Base-by-base conservation (phyloP, 2,113 vertebrate genomes). In the Helogale parvula region DNA sequence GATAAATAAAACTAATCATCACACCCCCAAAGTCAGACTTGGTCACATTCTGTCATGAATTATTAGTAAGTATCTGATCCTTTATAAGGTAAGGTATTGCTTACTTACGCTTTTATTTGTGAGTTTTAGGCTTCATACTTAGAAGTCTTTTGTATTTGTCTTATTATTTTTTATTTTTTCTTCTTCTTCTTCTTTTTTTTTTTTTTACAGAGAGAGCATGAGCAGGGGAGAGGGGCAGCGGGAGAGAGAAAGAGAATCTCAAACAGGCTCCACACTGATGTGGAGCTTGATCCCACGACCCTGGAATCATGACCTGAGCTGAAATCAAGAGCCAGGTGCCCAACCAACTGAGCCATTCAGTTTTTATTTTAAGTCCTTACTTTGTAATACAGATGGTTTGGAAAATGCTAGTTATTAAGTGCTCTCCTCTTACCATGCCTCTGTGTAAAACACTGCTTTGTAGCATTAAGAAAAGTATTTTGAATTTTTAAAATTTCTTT, bases 401-500 rank as follows among this genome's bases (percentile, higher is more conserved):
- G 60, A 80, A 95, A 93, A 95, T 93, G 57, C 65, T 72, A 35
- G 25, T 31, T 80, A 71, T 85, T 77, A 79, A 89, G 66, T 95
- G 27, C 10, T 87, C 35, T 92, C 63, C 81, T 77, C 38, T 80
- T 63, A 57, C 71, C 29, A 57, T 85, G 38, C 57, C 25, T 65
- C 69, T 92, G 5, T 84, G 33, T 90, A 90, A 94, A 90, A 71
- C 38, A 80, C 9, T 54, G 11, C 52, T 92, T 95, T 90, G 35
- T 85, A 80, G 6, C 25, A 80, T 79, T 80, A 25, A 47, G 69
- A 84, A 63, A 92, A 92, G 16, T 45, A 80, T 84, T 60, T 85
- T 72, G 66, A 85, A 66, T 81, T 81, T 68, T 29, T 19, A 57
- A 79, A 84, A 38, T 69, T 74, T 93, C 50, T 65, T 68, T 86